phyloP scores from a whole-genome alignment of 1,140 invertebrate species.

The Colletes latitarsis region DNA sequence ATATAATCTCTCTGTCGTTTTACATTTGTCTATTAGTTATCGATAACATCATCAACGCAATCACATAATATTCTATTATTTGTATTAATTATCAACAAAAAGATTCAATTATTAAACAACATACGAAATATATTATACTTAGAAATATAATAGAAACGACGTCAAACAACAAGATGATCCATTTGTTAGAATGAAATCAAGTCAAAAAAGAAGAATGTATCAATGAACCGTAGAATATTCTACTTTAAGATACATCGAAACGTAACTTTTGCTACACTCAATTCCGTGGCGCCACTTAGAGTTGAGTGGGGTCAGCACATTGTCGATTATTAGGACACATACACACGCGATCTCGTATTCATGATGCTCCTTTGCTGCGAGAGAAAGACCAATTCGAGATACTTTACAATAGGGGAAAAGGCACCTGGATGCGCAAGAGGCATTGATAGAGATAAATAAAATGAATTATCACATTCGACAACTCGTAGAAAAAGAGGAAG shows the following conservation, averaged over 20 bases:
- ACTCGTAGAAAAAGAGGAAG: slow-evolving; percentile 60
- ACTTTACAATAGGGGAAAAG: slow-evolving; percentile 55
- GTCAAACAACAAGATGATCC: slow-evolving; percentile 76
- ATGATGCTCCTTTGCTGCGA: neutral
- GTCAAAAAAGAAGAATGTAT: slow-evolving; percentile 61
- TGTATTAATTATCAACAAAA: slow-evolving; percentile 73
- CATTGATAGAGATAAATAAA: slow-evolving; percentile 71
- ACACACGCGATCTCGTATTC: neutral
- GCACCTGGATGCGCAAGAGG: slow-evolving; percentile 68
- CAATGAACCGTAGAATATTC: slow-evolving; percentile 19
- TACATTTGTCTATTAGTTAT: slow-evolving; percentile 62
- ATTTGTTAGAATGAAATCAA: slow-evolving; percentile 78
- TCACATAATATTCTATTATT: slow-evolving; percentile 67
- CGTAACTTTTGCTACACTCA: slow-evolving; percentile 68
- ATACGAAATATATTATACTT: slow-evolving; percentile 71
- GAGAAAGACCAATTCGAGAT: slow-evolving; percentile 36
- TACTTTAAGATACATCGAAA: slow-evolving; percentile 34
- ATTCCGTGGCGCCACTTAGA: slow-evolving; percentile 59
- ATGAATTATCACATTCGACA: slow-evolving; percentile 54
- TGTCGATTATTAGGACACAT: slow-evolving; percentile 26
- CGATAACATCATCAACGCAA: slow-evolving; percentile 69
- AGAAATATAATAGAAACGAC: slow-evolving; percentile 68
- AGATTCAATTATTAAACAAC: slow-evolving; percentile 70
- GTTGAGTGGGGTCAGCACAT: slow-evolving; percentile 71
- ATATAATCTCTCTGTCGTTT: slow-evolving; percentile 72